Conservation (phyloP, 1,140 invertebrate genomes). For the Trachymyrmex cornetzi region DNA sequence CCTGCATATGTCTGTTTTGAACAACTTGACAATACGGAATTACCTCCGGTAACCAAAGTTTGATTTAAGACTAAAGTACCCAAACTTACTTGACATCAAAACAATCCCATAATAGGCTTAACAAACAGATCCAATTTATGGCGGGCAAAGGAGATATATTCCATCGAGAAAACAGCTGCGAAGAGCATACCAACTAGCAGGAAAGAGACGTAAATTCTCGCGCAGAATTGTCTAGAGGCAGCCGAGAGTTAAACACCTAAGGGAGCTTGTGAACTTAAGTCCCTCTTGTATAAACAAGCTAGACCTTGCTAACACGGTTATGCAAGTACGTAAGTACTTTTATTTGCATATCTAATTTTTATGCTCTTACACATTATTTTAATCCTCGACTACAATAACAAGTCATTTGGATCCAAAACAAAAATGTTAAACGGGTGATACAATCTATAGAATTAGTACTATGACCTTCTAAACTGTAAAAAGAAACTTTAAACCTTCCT, state of each 20-base stretch:
- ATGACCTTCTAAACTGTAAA: too few relatives aligned
- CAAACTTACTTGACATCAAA: conserved; percentile 22
- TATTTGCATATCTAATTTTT: not conserved
- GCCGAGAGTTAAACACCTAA: conserved; percentile 13
- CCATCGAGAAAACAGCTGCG: conserved; percentile 35
- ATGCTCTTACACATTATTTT: not conserved
- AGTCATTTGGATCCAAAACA: too few relatives aligned
- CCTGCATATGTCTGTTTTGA: not conserved
- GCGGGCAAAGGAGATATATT: conserved; percentile 16
- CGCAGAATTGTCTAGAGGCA: not conserved
- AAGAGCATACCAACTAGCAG: conserved; percentile 37
- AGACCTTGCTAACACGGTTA: not conserved
- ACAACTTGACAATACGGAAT: not conserved
- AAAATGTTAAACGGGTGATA: too few relatives aligned
- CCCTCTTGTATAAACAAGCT: not conserved
- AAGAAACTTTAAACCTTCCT: too few relatives aligned
- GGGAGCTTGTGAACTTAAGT: conserved; percentile 16
- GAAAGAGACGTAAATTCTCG: conserved; percentile 40
- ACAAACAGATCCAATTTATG: conserved; percentile 47
- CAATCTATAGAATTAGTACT: too few relatives aligned
- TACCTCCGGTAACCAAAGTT: not conserved
- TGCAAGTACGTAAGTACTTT: not conserved
- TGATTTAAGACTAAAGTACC: conserved; percentile 1
- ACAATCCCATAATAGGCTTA: conserved; percentile 41
- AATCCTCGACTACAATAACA: too few relatives aligned